Percentiles rank a stretch among this genome's conserved stretches.
phyloP scores from a whole-genome alignment of 1,140 invertebrate species.

The Heliconius hewitsoni region DNA sequence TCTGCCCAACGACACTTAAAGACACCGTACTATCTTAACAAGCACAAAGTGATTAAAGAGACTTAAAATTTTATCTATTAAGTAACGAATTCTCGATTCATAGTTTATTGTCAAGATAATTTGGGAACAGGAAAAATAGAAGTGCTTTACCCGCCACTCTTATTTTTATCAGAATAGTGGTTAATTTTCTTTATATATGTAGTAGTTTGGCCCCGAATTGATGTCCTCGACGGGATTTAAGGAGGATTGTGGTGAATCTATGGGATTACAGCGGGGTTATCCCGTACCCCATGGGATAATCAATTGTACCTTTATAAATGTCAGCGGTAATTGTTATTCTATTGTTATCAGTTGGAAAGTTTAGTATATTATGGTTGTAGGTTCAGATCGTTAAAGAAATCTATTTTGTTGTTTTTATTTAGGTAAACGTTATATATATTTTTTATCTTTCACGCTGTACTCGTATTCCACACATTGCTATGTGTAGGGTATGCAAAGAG shows the following conservation, averaged over 20 bases:
- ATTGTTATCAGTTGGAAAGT: slow-evolving; percentile 4
- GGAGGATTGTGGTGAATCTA: slow-evolving; percentile 8
- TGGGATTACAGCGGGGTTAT: neutral
- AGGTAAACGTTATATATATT: neutral
- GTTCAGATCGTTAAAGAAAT: neutral
- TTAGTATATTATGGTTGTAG: neutral
- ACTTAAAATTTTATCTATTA: neutral
- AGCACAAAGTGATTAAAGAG: neutral
- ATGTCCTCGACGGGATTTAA: neutral
- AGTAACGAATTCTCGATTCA: neutral
- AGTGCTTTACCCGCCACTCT: neutral
- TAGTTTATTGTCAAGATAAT: slow-evolving; percentile 8
- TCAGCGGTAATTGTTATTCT: slow-evolving; percentile 11
- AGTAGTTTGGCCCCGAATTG: neutral
- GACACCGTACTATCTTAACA: neutral
- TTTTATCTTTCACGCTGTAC: neutral
- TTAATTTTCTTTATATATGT: neutral
- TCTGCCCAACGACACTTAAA: neutral
- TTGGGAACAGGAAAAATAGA: neutral
- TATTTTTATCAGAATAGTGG: neutral
- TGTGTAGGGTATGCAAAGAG: no score
- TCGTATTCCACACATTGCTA: no score
- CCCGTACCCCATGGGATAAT: neutral
- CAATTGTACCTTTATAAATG: slow-evolving; percentile 15
- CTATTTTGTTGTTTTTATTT: neutral